Evolutionary conservation across 2,113 vertebrate species (phyloP).

Genomic region (Sporophila hypoxantha): DNA sequence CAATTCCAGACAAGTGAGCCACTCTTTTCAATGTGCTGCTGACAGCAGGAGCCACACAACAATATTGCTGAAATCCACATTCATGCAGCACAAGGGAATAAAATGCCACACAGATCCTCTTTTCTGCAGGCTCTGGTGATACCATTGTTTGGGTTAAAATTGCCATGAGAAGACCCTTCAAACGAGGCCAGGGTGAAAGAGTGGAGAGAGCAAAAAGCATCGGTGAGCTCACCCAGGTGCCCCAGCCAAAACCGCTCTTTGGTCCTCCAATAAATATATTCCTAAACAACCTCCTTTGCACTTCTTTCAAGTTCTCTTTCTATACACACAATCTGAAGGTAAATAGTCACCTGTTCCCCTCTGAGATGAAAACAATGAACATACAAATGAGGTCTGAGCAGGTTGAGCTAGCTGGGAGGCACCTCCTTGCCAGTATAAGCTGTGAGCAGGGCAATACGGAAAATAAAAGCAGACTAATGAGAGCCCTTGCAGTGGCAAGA

Average conservation of each 20-base stretch:
- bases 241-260: neutral
- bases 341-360: neutral
- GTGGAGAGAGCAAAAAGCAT: conserved; percentile 24
- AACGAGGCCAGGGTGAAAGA: neutral
- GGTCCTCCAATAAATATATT: neutral
- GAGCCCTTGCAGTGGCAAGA: neutral
- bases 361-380: neutral
- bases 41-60: conserved; percentile 38
- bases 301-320: neutral
- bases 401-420: neutral
- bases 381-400: neutral
- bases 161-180: conserved; percentile 13
- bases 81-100: conserved; percentile 33
- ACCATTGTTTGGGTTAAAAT: conserved; percentile 50
- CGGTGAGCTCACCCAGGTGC: neutral
- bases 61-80: conserved; percentile 36
- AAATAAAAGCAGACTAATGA: neutral
- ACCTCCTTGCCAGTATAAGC: fast-evolving
- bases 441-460: fast-evolving
- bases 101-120: conserved; percentile 56
- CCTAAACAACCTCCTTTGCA: neutral
- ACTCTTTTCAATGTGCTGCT: conserved; percentile 23
- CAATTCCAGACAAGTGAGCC: conserved; percentile 32
- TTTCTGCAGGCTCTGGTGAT: conserved; percentile 49
- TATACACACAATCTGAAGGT: neutral